phyloP scores from a whole-genome alignment of 2,888 invertebrate species.

The Chelonus formosanus region DNA sequence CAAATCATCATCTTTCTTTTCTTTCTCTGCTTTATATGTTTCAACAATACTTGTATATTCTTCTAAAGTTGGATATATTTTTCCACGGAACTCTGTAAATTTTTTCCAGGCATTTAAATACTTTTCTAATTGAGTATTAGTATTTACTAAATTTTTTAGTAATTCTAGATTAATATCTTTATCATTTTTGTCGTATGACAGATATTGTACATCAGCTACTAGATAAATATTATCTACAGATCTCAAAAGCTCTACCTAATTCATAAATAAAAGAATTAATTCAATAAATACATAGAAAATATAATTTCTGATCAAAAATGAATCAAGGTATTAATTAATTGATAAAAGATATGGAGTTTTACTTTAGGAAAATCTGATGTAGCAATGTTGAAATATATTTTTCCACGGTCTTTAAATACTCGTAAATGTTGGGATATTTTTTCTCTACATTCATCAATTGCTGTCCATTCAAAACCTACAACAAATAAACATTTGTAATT shows the following conservation, averaged over 20 bases:
- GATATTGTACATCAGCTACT: slow-evolving; percentile 45
- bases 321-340: background rate
- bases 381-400: slow-evolving; percentile 49
- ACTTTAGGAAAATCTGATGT: slow-evolving; percentile 48
- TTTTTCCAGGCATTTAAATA: slow-evolving; percentile 49
- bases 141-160: slow-evolving; percentile 40
- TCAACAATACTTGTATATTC: slow-evolving; percentile 43
- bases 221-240: slow-evolving; percentile 54
- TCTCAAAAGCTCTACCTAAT: slow-evolving; percentile 50
- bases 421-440: slow-evolving; percentile 43
- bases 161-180: slow-evolving; percentile 44
- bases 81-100: slow-evolving; percentile 47
- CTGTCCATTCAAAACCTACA: slow-evolving; percentile 55
- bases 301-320: too few species aligned
- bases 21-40: slow-evolving; percentile 28
- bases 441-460: slow-evolving; percentile 53
- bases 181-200: slow-evolving; percentile 39
- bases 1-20: slow-evolving; percentile 28
- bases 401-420: slow-evolving; percentile 51
- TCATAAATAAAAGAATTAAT: slow-evolving; percentile 17
- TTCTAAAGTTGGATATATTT: slow-evolving; percentile 48
- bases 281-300: background rate
- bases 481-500: background rate
- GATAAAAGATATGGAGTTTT: slow-evolving; percentile 13
- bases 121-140: slow-evolving; percentile 45